Conservation (phyloP, 2,113 vertebrate species). For the Pseudorasbora parva region DNA sequence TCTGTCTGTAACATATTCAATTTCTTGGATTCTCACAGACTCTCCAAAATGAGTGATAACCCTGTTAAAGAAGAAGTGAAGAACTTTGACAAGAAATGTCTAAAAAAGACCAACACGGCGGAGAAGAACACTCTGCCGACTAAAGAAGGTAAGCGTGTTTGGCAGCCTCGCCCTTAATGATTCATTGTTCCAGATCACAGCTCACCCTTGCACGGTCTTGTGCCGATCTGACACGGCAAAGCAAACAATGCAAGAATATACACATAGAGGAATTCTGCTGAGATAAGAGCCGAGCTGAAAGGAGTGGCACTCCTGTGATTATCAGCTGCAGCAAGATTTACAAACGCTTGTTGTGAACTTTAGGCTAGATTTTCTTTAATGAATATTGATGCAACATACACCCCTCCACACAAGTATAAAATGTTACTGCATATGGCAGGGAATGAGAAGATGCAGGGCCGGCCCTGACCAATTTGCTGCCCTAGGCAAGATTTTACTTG, state of each 20-base stretch:
- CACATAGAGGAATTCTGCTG: too few relatives aligned
- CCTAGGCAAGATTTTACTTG: too few relatives aligned
- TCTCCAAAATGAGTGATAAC: constrained; percentile 68
- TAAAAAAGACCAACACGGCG: constrained; percentile 79
- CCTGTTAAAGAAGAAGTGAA: constrained; percentile 67
- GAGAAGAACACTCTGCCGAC: constrained; percentile 83
- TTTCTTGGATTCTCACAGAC: constrained; percentile 37
- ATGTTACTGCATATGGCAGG: too few relatives aligned
- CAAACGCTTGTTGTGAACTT: background rate
- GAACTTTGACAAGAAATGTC: constrained; percentile 79
- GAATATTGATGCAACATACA: too few relatives aligned
- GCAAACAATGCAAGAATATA: constrained; percentile 5
- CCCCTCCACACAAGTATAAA: too few relatives aligned
- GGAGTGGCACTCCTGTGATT: constrained; percentile 7
- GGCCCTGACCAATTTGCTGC: too few relatives aligned
- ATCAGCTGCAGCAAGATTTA: background rate
- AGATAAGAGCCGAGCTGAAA: constrained; percentile 13
- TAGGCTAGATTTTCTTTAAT: background rate
- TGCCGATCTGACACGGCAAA: background rate
- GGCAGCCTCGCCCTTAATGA: background rate
- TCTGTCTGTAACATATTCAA: background rate
- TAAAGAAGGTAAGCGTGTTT: constrained; percentile 76
- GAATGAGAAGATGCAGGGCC: too few relatives aligned
- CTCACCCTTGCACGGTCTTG: constrained; percentile 1
- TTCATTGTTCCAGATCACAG: background rate